Percentiles rank a stretch among this genome's conserved stretches.
phyloP scores from a whole-genome alignment of 2,797 vertebrate genomes.

The Taeniopygia guttata region DNA sequence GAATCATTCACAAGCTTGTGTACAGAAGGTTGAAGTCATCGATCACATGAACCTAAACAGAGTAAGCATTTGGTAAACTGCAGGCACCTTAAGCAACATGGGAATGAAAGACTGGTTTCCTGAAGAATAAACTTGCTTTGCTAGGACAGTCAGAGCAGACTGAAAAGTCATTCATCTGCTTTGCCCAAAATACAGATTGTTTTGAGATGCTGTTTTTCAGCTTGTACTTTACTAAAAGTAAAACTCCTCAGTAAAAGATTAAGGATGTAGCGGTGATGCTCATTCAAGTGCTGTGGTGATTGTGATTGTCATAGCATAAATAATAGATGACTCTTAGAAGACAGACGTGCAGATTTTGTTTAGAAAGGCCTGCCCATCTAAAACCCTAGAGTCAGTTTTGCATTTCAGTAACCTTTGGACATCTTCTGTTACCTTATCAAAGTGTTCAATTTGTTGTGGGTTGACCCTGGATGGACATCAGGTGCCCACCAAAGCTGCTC shows the following conservation, averaged over 20 bases:
- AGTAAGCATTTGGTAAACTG: background rate
- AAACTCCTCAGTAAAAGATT: background rate
- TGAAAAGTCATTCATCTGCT: background rate
- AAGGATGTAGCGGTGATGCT: background rate
- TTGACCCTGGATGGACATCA: background rate
- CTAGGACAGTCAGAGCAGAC: background rate
- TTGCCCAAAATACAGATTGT: background rate
- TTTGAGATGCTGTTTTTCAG: background rate
- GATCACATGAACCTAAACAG: background rate
- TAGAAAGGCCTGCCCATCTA: background rate
- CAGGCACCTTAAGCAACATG: background rate
- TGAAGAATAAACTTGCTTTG: background rate
- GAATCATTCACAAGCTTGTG: background rate
- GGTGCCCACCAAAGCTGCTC: background rate
- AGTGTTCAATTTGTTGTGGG: background rate
- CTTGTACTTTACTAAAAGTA: background rate
- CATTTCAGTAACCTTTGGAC: background rate
- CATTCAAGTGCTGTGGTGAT: background rate
- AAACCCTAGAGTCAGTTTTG: background rate
- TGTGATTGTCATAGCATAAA: background rate
- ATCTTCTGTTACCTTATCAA: background rate
- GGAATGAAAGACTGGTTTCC: background rate
- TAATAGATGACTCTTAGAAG: background rate
- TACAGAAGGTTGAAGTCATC: background rate
- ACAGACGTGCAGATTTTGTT: background rate